Evolutionary conservation across 2,888 invertebrate species (phyloP).

Genomic region (Scaptomyza reducta): DNA sequence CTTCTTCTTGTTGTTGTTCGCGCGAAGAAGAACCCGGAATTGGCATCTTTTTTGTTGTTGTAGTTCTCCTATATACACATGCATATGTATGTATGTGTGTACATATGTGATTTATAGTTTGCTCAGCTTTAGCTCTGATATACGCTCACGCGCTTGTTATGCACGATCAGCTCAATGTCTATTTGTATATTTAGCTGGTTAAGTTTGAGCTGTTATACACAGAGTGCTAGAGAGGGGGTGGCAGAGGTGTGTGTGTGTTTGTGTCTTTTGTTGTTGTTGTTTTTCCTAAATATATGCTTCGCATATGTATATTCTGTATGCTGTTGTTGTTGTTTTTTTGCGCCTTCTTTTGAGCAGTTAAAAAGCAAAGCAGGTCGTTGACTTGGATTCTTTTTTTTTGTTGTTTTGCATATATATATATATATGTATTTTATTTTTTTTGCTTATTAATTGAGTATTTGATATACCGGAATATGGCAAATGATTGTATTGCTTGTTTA

Average conservation of each 20-base stretch:
- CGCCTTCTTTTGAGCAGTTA: slow-evolving; percentile 64
- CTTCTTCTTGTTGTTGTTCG: slow-evolving; percentile 13
- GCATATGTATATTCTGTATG: slow-evolving; percentile 21
- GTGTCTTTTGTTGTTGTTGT: slow-evolving; percentile 46
- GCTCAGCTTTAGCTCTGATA: slow-evolving; percentile 35
- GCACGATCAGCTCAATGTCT: slow-evolving; percentile 71
- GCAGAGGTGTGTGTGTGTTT: slow-evolving; percentile 22
- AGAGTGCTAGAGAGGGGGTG: too few species aligned
- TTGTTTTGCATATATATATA: too few species aligned
- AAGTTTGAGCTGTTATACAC: too few species aligned
- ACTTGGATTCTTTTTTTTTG: slow-evolving; percentile 70
- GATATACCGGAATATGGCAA: slow-evolving; percentile 72
- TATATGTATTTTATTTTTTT: slow-evolving; percentile 74
- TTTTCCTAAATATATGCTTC: slow-evolving; percentile 53
- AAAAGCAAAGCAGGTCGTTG: slow-evolving; percentile 81
- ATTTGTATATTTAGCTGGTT: slow-evolving; percentile 22
- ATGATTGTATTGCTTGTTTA: slow-evolving; percentile 35
- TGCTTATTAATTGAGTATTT: slow-evolving; percentile 83
- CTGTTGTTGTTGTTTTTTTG: slow-evolving; percentile 11
- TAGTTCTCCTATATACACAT: slow-evolving; percentile 3
- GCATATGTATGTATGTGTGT: not conserved
- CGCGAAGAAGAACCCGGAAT: slow-evolving; percentile 78
- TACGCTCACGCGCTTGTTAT: slow-evolving; percentile 75
- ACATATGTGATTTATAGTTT: slow-evolving; percentile 32
- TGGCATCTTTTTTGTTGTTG: slow-evolving; percentile 54